Evolutionary conservation across 2,888 invertebrate genomes (phyloP).

Genomic region (Chymomyza amoena): DNA sequence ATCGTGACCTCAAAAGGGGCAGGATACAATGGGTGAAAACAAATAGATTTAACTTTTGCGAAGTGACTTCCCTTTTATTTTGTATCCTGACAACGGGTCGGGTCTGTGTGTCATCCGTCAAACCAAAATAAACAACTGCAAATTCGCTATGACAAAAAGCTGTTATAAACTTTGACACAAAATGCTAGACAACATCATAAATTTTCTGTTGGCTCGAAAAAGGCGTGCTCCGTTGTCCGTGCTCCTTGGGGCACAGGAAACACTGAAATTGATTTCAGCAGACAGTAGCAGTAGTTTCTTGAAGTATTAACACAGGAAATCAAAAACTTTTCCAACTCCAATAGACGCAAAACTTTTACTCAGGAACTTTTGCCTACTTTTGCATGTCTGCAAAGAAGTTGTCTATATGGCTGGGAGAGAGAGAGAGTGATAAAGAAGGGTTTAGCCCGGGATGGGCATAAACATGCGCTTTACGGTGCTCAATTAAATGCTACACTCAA

Average conservation of each 20-base stretch:
- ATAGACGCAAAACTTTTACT: constrained; percentile 38
- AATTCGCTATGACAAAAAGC: constrained; percentile 36
- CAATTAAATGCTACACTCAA: constrained; percentile 62
- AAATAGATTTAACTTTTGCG: neutral
- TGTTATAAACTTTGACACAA: constrained; percentile 32
- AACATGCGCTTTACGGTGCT: constrained; percentile 13
- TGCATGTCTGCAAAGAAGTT: constrained; percentile 66
- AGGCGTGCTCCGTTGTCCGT: constrained; percentile 19
- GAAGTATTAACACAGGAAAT: constrained; percentile 46
- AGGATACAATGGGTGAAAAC: neutral
- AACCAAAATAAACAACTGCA: constrained; percentile 15
- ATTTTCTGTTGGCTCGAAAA: constrained; percentile 24
- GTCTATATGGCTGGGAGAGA: constrained; percentile 8
- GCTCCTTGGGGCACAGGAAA: constrained; percentile 40
- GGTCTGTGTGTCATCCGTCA: neutral
- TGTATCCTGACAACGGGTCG: neutral
- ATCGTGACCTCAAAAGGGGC: neutral
- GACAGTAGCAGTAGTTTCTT: constrained; percentile 52
- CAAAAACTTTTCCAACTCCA: constrained; percentile 40
- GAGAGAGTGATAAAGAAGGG: neutral
- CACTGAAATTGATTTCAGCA: constrained; percentile 62
- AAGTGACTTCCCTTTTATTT: neutral
- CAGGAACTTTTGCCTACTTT: constrained; percentile 38
- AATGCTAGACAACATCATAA: constrained; percentile 26
- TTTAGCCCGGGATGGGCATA: neutral